These are phyloP conservation scores for Notarius lentiginosus DNA, from an alignment of 2,113 vertebrate species.

Conservation along the genomic window DNA sequence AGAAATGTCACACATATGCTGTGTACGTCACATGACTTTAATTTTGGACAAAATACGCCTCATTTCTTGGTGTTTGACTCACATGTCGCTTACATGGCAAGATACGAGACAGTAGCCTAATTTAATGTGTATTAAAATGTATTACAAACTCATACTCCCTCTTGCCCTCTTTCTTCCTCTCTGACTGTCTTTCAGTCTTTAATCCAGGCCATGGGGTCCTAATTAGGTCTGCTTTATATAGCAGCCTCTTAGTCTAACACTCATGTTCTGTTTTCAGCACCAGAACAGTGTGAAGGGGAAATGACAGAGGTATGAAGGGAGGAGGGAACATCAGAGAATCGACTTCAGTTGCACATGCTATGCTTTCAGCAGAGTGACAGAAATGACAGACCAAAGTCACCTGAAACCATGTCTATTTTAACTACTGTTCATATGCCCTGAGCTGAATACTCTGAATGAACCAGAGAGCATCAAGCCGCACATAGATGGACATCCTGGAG, in stretches of 20 bases:
- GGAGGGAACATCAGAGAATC: neutral
- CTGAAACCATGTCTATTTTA: slow-evolving; percentile 83
- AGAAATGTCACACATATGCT: too few relatives aligned
- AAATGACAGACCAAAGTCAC: slow-evolving; percentile 87
- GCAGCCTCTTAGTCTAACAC: slow-evolving; percentile 88
- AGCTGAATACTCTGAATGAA: slow-evolving; percentile 88
- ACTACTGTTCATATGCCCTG: slow-evolving; percentile 72
- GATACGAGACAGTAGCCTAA: too few relatives aligned
- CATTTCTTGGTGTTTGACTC: too few relatives aligned
- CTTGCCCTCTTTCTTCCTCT: slow-evolving; percentile 56
- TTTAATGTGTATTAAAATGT: slow-evolving; percentile 38
- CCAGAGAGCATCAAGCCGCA: slow-evolving; percentile 53
- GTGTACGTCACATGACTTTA: too few relatives aligned
- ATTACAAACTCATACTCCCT: slow-evolving; percentile 57
- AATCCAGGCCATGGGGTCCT: slow-evolving; percentile 84
- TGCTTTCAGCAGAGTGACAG: slow-evolving; percentile 75
- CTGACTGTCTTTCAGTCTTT: slow-evolving; percentile 55
- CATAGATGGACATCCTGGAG: neutral
- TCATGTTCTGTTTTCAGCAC: slow-evolving; percentile 81
- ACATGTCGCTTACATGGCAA: too few relatives aligned
- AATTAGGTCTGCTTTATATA: slow-evolving; percentile 96
- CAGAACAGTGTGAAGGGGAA: slow-evolving; percentile 70
- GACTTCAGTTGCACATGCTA: slow-evolving; percentile 73
- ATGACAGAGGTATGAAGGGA: slow-evolving; percentile 28
- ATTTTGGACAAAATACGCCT: too few relatives aligned